Evolutionary conservation across 1,140 invertebrate genomes (phyloP), one percentile per base, ranked within the genome.

Genomic region (Drosophila elegans): DNA sequence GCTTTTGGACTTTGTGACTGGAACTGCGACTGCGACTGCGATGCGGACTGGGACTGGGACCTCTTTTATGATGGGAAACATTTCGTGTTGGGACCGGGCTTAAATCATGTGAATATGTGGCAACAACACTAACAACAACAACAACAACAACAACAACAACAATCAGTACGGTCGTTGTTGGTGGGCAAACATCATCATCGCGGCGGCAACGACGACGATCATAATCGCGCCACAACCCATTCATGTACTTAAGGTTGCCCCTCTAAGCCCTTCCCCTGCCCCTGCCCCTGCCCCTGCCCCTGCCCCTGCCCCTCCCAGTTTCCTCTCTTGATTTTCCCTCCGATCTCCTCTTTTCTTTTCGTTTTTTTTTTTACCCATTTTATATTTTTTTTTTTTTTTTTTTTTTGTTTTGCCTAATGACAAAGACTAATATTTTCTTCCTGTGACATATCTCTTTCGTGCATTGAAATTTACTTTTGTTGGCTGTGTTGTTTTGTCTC

Each of bases 361-460:
- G 32, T 48, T 32, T 46, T 41, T 54, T 45, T 32, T 46, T 41
- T 54, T 45, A 68, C 36, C 4, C 10, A 25, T 12, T 27, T 25
- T 49, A 48, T 68, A 25, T 44, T 51, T 56, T 55, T 57, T 71
- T 64, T 45, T 41, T 66, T 62, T 74, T 59, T 57, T 74, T 71
- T 73, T 71, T 82, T 91, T 91, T 90, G 75, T 79, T 85, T 84
- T 84, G 76, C 84, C 84, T 91, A 91, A 91, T 91, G 80, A 91
- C 90, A 91, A 91, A 91, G 78, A 89, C 90, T 83, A 91, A 91
- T 91, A 91, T 91, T 91, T 90, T 91, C 90, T 91, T 91, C 90
- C 90, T 91, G 90, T 91, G 90, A 91, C 90, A 90, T 91, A 89
- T 89, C 84, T 89, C 78, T 71, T 75, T 77, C 71, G 57, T 82